phyloP scores from a whole-genome alignment of 2,113 vertebrate genomes.

The Eleginops maclovinus region DNA sequence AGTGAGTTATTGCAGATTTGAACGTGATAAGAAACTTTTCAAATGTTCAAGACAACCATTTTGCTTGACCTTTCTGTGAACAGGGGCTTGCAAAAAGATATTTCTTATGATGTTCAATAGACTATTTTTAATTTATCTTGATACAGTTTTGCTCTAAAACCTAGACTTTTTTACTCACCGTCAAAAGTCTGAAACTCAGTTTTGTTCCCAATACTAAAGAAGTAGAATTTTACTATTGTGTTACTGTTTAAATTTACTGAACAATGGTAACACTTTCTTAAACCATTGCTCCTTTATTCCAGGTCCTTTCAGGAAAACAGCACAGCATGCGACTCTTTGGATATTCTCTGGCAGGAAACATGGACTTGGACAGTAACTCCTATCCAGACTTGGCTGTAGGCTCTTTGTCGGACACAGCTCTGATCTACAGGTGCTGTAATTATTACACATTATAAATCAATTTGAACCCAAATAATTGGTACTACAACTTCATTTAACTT shows the following conservation, averaged over 20 bases:
- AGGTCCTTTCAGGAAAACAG: conserved; percentile 90
- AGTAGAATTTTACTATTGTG: neutral
- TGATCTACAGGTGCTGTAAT: conserved; percentile 89
- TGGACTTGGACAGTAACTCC: conserved; percentile 94
- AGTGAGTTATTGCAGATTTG: neutral
- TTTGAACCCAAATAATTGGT: conserved; percentile 13
- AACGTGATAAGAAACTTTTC: neutral
- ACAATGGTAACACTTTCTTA: neutral
- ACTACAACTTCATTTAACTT: conserved; percentile 18
- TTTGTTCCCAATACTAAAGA: neutral
- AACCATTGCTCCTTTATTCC: conserved; percentile 32
- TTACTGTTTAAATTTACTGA: neutral
- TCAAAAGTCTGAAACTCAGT: neutral
- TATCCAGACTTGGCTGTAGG: conserved; percentile 96
- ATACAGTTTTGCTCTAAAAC: neutral
- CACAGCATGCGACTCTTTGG: conserved; percentile 88
- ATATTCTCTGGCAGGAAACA: conserved; percentile 95
- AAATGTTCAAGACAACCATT: neutral
- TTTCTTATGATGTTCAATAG: neutral
- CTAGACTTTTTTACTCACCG: neutral
- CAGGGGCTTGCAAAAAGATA: neutral
- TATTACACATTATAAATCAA: neutral
- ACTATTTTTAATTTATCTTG: neutral
- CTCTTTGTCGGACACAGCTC: conserved; percentile 91
- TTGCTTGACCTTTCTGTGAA: neutral